Evolutionary conservation across 2,797 vertebrate species (phyloP), one percentile per base, ranked within the genome.

Genomic region (Hipposideros larvatus): DNA sequence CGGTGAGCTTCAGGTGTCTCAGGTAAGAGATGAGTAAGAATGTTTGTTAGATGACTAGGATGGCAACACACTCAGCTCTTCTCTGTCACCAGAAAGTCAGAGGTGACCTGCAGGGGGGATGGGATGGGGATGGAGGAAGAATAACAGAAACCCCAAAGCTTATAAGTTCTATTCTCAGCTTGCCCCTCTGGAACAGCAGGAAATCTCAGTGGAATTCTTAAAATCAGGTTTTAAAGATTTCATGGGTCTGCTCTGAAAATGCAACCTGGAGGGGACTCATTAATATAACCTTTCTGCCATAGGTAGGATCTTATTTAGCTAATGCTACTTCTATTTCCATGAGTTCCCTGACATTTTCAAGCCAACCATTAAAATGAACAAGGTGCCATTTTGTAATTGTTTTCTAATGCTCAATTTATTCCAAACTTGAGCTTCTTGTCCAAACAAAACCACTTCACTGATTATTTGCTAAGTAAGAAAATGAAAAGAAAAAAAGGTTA

Each of bases 171-270:
- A 0, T 55, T 83, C 59, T 83, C n/a, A 31, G 11, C 28, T 63
- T 83, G 10, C n/a, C 59, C 5, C 11, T 75, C 16, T 48, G n/a
- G 16, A 46, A 22, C n/a, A 24, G 70, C 46, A 79, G 61, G 15
- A 87, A 66, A 71, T 31, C 57, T 70, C 63, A 16, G 28, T 14
- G 11, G 28, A 11, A n/a, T 63, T 83, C 37, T 55, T 86, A 71
- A 85, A 83, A 37, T 68, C 24, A 48, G 24, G 18, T 61, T 91
- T 73, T 74, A 91, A 91, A 91, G 11, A 77, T 55, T 75, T 79
- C 46, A 5, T 57, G 31, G 28, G 4, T n/a, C 71, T 85, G 22
- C 34, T 55, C 37, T 83, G 22, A 46, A 94, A 55, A 55, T 26
- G 11, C 6, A 71, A 24, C 5, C 65, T 61, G 28, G 31, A 34